Percentiles rank a stretch among this genome's conserved stretches.
phyloP scores from a whole-genome alignment of 2,113 vertebrate genomes.

The Protobothrops flavoviridis region DNA sequence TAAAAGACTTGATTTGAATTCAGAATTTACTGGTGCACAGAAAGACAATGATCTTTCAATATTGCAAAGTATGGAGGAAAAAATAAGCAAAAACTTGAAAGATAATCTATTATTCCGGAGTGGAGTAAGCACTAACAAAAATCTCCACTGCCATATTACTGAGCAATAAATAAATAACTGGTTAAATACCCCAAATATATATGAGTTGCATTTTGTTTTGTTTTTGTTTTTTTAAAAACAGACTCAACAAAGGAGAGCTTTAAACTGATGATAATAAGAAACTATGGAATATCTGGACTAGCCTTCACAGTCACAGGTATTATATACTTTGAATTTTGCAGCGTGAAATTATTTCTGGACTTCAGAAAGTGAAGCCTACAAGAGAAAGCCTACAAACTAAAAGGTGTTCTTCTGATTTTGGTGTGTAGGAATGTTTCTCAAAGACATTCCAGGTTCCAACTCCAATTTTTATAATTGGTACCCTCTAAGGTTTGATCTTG shows the following conservation, averaged over 20 bases:
- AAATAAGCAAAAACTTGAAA: background rate
- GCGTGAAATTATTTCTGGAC: background rate
- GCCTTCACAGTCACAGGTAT: background rate
- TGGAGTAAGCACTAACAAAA: conserved; percentile 36
- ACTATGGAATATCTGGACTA: background rate
- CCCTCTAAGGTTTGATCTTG: background rate
- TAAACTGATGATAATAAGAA: background rate
- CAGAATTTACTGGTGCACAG: conserved; percentile 51
- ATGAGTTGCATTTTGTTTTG: background rate
- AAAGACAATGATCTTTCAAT: conserved; percentile 34
- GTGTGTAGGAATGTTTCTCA: background rate
- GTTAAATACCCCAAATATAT: background rate
- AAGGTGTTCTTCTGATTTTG: too few relatives aligned
- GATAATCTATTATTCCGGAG: conserved; percentile 29
- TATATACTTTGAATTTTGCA: background rate
- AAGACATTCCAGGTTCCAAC: background rate
- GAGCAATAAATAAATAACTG: conserved; percentile 3
- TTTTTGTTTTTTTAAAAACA: background rate
- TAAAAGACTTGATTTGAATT: conserved; percentile 45
- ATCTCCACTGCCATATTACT: conserved; percentile 23
- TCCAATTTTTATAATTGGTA: background rate
- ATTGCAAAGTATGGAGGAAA: background rate
- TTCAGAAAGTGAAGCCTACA: background rate
- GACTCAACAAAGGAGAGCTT: conserved; percentile 4
- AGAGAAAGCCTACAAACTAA: background rate